Evolutionary conservation across 2,113 vertebrate species (phyloP), one percentile per base, ranked within the genome.

Genomic region (Muscicapa adusta): DNA sequence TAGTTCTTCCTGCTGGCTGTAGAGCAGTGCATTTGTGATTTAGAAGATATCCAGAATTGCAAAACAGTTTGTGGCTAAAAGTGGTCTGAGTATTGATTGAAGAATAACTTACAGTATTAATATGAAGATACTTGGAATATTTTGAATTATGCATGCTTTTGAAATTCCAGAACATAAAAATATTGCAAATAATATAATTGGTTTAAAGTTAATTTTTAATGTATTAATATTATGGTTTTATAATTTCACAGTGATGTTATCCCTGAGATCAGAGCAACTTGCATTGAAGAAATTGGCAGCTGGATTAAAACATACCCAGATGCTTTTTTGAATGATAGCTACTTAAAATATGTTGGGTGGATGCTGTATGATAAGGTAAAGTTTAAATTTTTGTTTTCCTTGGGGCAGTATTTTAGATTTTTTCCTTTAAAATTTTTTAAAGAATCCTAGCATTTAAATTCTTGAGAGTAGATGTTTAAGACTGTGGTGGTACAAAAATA

Each of bases 281-380:
- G 98, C 74, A 96, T 99, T 94, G 98, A 99, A 96, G 99, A 99
- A 97, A 95, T 99, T 96, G 97, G 97, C 51, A 88, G 95, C 81
- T 99, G 99, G 98, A 99, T 99, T 97, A 98, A 98, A 96, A 97
- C 98, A 72, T 98, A 98, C 95, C 98, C 98, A 75, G 96, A 97
- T 76, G 94, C 60, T 17, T 99, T 99, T 87, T 97, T 99, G 94
- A 99, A 98, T 61, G 98, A 99, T 68, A 98, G 97, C 96, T 98
- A 98, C 96, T 98, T 99, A 92, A 99, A 99, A 94, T 99, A 99
- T 87, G 57, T 99, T 86, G 99, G 99, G 62, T 99, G 99, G 99
- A 98, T 99, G 98, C 97, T 99, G 83, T 93, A 98, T 19, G 99
- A 99, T 97, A 99, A 99, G 98, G 99, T 98, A 79, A 88, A 70